Percentiles rank a stretch among this genome's conserved stretches.
Conservation (phyloP, 2,888 invertebrate species). For the Drosophila greeni region DNA sequence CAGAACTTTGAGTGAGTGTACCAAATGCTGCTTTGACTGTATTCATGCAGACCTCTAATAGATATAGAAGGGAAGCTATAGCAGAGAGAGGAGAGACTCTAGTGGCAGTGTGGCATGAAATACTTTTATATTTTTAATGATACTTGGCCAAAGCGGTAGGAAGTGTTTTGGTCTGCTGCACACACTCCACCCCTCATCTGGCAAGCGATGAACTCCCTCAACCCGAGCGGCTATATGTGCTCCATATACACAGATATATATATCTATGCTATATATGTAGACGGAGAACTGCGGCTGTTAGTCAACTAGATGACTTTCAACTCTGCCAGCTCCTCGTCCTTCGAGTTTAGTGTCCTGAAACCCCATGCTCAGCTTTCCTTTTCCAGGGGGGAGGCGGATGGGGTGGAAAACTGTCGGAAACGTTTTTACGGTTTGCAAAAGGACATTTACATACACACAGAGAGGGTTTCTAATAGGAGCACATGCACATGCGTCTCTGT, state of each 20-base stretch:
- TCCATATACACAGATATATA: not conserved
- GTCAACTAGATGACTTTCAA: slow-evolving; percentile 69
- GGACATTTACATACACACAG: slow-evolving; percentile 63
- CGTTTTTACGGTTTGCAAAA: slow-evolving; percentile 68
- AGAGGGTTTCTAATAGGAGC: slow-evolving; percentile 17
- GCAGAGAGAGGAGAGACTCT: slow-evolving; percentile 13
- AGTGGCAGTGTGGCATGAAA: slow-evolving; percentile 51
- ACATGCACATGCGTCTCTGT: slow-evolving; percentile 54
- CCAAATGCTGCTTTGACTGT: too few relatives aligned
- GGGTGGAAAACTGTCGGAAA: slow-evolving; percentile 58
- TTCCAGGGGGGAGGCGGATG: slow-evolving; percentile 11
- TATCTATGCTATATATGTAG: not conserved
- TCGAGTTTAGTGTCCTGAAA: slow-evolving; percentile 4
- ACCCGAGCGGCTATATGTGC: slow-evolving; percentile 8
- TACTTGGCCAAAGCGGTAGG: slow-evolving; percentile 73
- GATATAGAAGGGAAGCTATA: not conserved
- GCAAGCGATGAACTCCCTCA: slow-evolving; percentile 62
- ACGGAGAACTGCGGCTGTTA: slow-evolving; percentile 36
- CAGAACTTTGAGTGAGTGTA: too few relatives aligned
- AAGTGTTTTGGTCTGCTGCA: slow-evolving; percentile 71
- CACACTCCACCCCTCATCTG: slow-evolving; percentile 59
- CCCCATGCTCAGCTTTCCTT: slow-evolving; percentile 19
- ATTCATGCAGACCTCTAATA: too few relatives aligned
- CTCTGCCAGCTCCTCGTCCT: slow-evolving; percentile 39
- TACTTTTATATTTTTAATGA: slow-evolving; percentile 74